Base-by-base conservation (phyloP, 2,113 vertebrate genomes). In the Neogale vison region DNA sequence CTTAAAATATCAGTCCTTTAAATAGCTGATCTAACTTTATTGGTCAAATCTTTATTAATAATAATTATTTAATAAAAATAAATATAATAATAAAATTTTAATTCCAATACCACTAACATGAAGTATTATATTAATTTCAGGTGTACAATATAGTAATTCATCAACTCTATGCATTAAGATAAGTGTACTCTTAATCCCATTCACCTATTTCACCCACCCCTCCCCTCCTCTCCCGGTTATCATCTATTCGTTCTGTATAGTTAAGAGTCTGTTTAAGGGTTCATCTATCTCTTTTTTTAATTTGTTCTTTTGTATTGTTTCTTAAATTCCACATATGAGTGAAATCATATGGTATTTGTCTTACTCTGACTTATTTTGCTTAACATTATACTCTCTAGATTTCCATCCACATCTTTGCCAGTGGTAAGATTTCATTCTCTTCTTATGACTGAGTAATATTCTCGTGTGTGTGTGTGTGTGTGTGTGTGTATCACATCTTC, bases 11-110 rank as follows among this genome's bases (percentile, higher is more conserved):
- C 17, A 55, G 52, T 55, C 93, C 84, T 97, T 94, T 95, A 97
- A 93, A 94, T 94, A 87, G 97, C 95, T 95, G 47, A 79, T 97
- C 72, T 74, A 97, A 95, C 92, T 88, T 98, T 36, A 67, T 15
- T 63, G 11, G 8, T 74, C 39, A 81, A 34, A 39, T 93, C 18
- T 74, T 86, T 90, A 65, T 86, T 50, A 86, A n/a, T n/a, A 67
- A 69, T 83, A 59, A 39, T 52, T 84, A 55, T 83, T 72, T 76
- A 67, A 74, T 83, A 50, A 47, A 82, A 83, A 72, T 85, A 47
- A 89, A 89, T 45, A n/a, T 52, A 9, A 87, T 36, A 47, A 29
- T 59, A 55, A 87, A 45, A 26, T 26, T 76, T 14, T 45, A 76
- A 76, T 31, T 45, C 74, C 4, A 77, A 47, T 31, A 9, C 26